A percentile compares a stretch with the other conserved stretches of the same genome.
Conservation (phyloP, 2,888 invertebrate species). For the Trachelus troglodyta region DNA sequence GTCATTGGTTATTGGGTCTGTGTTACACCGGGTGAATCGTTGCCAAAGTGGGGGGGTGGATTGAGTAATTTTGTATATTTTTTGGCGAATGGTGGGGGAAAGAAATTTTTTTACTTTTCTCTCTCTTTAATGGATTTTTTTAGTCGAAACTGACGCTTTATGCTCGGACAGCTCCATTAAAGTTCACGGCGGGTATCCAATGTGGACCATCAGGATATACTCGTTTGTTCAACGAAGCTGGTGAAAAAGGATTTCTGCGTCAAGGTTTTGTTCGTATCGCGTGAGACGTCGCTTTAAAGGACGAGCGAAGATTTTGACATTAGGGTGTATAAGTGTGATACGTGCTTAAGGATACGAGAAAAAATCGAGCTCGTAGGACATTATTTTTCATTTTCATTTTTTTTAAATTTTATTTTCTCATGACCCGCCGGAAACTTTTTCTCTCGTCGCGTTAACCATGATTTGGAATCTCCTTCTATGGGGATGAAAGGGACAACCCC, state of each 20-base stretch:
- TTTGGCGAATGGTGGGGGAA: background rate
- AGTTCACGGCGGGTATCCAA: slow-evolving; percentile 49
- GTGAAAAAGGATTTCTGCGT: background rate
- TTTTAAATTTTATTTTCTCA: background rate
- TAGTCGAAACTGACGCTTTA: background rate
- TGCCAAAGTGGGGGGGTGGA: background rate
- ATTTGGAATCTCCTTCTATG: background rate
- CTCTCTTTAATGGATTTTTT: background rate
- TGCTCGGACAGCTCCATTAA: slow-evolving; percentile 51
- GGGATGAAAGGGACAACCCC: background rate
- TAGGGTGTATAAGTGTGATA: background rate
- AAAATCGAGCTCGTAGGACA: background rate
- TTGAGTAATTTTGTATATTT: background rate
- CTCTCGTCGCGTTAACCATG: background rate
- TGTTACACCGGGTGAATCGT: background rate
- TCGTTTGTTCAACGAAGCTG: background rate
- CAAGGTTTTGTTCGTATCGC: slow-evolving; percentile 9
- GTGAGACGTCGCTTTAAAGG: background rate
- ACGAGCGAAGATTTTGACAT: background rate
- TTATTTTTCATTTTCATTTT: slow-evolving; percentile 2
- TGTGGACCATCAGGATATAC: background rate
- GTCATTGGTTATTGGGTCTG: background rate
- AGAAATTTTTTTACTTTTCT: background rate
- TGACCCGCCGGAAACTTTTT: background rate
- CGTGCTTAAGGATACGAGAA: background rate